Base-by-base conservation (phyloP, 1,140 invertebrate genomes). In the Trichonephila clavata region DNA sequence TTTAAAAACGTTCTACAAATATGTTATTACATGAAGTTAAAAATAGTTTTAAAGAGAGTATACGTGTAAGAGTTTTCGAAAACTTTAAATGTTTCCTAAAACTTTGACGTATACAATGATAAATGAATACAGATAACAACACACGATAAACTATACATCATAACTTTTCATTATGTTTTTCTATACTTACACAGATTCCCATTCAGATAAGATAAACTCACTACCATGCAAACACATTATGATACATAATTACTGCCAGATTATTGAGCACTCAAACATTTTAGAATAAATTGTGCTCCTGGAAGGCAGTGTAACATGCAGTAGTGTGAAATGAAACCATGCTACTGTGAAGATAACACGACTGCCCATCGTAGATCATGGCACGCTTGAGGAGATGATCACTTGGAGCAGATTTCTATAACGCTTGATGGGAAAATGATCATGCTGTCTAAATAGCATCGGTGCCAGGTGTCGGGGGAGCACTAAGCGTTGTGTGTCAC, bases 351-450 rank as follows among this genome's bases (percentile, higher is more conserved):
- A 77, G 71, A 77, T 77, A 77, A 77, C 71, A 77, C 71, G 14
- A 77, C 71, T 27, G 71, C 71, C 32, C 71, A 39, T 77, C 71
- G 71, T 77, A 32, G 71, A 77, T 77, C 71, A 77, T 32, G 32
- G 24, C 27, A 77, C 71, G 71, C 71, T 32, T 39, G 71, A 77
- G 18, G 71, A 77, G 71, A 77, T 77, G 71, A 77, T 77, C 27
- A 77, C 71, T 77, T 77, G 71, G 18, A 77, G 71, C 71, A 77
- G 27, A 32, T 32, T 32, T 16, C 32, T 27, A 32, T 77, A 77
- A 77, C 71, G 71, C 71, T 39, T 77, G 71, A 77, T 77, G 71
- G 32, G 71, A 39, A 77, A 77, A 77, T 77, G 71, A 77, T 77
- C 71, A 39, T 27, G 71, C 71, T 77, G 71, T 77, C 71, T 77